phyloP scores from a whole-genome alignment of 2,797 vertebrate species.

The Tangara arthus region DNA sequence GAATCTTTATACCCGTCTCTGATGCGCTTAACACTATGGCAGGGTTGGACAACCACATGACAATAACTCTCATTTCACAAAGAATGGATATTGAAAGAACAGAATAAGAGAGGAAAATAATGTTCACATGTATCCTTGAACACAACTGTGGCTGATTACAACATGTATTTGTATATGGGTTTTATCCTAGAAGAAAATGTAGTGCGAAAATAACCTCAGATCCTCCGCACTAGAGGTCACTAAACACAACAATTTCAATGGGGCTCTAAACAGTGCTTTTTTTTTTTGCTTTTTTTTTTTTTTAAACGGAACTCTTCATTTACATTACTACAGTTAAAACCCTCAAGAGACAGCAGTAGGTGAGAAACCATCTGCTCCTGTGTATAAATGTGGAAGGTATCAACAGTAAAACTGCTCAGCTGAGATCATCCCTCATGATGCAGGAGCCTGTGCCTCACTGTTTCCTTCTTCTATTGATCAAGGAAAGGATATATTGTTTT shows the following conservation, averaged over 20 bases:
- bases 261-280: neutral
- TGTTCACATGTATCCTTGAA: neutral
- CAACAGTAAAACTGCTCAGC: neutral
- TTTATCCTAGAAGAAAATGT: neutral
- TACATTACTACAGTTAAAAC: neutral
- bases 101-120: neutral
- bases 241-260: neutral
- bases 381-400: neutral
- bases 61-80: neutral
- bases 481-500: neutral
- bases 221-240: conserved; percentile 24
- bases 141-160: neutral
- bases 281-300: neutral
- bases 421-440: neutral
- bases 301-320: neutral
- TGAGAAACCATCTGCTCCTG: neutral
- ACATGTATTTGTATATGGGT: neutral
- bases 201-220: neutral
- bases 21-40: neutral
- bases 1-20: neutral
- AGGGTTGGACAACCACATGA: neutral
- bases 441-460: neutral
- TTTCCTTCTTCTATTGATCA: neutral
- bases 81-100: neutral
- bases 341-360: neutral